A percentile compares a stretch with the other conserved stretches of the same genome.
These are phyloP conservation scores for Amphipyra tragopoginis DNA, from an alignment of 2,888 invertebrate genomes.

Conservation along the genomic window DNA sequence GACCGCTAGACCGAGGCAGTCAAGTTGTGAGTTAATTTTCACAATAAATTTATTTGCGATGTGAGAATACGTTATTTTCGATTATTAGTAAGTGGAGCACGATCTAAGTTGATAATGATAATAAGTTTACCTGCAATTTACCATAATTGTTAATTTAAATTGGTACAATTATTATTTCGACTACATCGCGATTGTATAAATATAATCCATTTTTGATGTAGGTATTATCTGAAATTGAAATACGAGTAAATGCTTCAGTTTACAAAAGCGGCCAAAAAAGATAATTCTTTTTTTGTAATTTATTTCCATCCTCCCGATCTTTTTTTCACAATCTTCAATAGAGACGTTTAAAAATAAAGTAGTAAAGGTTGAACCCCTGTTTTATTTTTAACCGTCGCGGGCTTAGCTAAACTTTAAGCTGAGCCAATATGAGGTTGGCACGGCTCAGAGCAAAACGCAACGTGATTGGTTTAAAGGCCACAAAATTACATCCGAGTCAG, in stretches of 20 bases:
- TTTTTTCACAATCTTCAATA: constrained; percentile 20
- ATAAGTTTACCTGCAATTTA: too few species aligned
- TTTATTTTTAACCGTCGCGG: constrained; percentile 17
- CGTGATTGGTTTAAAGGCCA: constrained; percentile 1
- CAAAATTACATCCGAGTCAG: neutral
- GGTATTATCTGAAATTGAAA: neutral
- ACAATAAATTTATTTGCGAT: too few species aligned
- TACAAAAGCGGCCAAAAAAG: neutral
- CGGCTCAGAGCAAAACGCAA: neutral
- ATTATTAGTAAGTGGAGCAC: too few species aligned
- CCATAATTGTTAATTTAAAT: too few species aligned
- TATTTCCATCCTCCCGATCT: neutral
- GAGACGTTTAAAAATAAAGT: constrained; percentile 25
- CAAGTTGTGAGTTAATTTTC: too few species aligned
- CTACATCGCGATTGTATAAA: too few species aligned
- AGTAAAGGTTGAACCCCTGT: constrained; percentile 4
- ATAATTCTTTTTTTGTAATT: constrained; percentile 1
- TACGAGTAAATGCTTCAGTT: neutral
- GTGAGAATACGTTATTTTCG: too few species aligned
- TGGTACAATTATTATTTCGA: too few species aligned
- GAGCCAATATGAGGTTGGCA: neutral
- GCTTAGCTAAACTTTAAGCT: constrained; percentile 17
- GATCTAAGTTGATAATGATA: too few species aligned
- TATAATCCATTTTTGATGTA: too few species aligned
- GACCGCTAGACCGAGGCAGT: too few species aligned